Conservation (phyloP, 1,140 invertebrate species). For the Hydropsyche tenuis region DNA sequence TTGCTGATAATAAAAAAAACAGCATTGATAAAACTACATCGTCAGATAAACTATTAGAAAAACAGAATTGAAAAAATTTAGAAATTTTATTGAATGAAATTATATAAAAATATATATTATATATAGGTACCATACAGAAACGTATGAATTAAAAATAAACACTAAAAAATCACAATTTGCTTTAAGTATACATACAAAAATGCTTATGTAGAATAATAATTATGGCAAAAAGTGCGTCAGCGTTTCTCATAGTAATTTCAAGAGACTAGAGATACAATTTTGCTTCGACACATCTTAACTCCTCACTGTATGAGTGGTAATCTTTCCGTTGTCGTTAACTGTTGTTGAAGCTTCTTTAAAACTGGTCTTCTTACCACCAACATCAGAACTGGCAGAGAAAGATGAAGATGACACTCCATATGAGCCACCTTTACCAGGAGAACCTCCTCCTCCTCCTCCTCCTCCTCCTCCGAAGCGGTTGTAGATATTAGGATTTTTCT, state of each 20-base stretch:
- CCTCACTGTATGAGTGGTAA: slow-evolving; percentile 67
- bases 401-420: slow-evolving; percentile 71
- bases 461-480: slow-evolving; percentile 61
- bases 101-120: no score
- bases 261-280: no score
- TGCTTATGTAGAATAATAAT: background rate
- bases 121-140: no score
- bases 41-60: no score
- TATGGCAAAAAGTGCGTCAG: background rate
- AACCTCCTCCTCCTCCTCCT: no score
- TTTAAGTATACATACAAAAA: background rate
- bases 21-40: no score
- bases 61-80: background rate
- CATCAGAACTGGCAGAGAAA: slow-evolving; percentile 63
- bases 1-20: no score
- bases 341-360: slow-evolving; percentile 68
- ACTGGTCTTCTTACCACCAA: slow-evolving; percentile 65
- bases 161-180: background rate
- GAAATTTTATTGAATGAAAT: background rate
- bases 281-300: slow-evolving; percentile 52
- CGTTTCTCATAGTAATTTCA: background rate
- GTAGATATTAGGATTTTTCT: slow-evolving; percentile 67
- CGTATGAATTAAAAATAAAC: background rate
- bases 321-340: slow-evolving; percentile 75
- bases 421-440: slow-evolving; percentile 56